phyloP scores from a whole-genome alignment of 2,113 vertebrate genomes.

The Clupea harengus region DNA sequence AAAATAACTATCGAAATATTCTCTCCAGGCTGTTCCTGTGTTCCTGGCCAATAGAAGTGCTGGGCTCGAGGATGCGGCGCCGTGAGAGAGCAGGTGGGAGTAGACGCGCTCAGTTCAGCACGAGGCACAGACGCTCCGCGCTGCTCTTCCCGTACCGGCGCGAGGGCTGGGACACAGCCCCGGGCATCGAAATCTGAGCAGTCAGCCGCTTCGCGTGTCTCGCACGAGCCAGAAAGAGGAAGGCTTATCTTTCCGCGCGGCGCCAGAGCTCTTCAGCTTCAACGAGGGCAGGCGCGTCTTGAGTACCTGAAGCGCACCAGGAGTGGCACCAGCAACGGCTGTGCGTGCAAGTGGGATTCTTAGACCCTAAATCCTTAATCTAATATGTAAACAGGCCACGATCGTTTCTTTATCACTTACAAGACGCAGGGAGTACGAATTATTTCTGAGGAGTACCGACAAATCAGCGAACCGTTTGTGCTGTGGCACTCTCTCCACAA shows the following conservation, averaged over 20 bases:
- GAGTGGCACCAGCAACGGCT: constrained; percentile 6
- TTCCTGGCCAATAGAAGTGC: not conserved
- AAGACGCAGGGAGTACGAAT: not conserved
- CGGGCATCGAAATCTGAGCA: constrained; percentile 9
- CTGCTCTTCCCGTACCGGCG: not conserved
- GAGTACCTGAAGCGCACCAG: not conserved
- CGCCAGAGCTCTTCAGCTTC: constrained; percentile 23
- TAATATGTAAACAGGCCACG: constrained; percentile 13
- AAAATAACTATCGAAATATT: not conserved
- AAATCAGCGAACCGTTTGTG: not conserved
- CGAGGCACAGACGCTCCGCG: not conserved
- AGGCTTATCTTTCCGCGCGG: constrained; percentile 22
- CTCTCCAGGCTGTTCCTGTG: constrained; percentile 1
- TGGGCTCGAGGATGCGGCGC: not conserved
- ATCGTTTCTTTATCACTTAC: not conserved
- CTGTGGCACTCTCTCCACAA: not conserved
- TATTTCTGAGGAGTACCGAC: not conserved
- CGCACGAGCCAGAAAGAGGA: constrained; percentile 4
- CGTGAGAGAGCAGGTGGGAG: not conserved
- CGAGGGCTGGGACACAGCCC: not conserved
- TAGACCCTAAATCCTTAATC: constrained; percentile 27
- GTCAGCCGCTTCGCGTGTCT: constrained; percentile 20
- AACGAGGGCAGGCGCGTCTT: constrained; percentile 17
- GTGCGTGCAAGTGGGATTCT: constrained; percentile 24
- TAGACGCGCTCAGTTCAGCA: not conserved